phyloP scores from a whole-genome alignment of 2,113 vertebrate genomes.

The Festucalex cinctus region DNA sequence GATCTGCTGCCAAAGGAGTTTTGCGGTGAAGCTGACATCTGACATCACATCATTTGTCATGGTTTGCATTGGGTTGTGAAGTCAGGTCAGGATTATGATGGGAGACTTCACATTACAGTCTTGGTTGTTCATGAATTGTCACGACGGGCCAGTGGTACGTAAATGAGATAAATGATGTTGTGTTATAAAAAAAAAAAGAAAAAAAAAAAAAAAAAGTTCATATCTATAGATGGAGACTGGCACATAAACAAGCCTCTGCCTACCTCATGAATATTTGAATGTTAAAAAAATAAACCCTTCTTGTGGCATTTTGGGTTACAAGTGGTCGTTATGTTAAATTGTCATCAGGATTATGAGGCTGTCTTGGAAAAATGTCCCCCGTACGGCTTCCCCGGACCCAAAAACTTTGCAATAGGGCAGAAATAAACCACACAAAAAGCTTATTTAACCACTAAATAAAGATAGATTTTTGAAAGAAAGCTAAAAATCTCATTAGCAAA shows the following conservation, averaged over 20 bases:
- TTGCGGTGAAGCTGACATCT: conserved; percentile 49
- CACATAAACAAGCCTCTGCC: not conserved
- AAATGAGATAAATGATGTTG: too few relatives aligned
- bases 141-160: not conserved
- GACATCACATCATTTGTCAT: conserved; percentile 48
- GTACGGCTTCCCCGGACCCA: too few relatives aligned
- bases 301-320: not conserved
- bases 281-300: not conserved
- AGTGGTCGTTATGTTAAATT: too few relatives aligned
- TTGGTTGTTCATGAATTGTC: not conserved
- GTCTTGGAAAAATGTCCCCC: too few relatives aligned
- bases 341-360: too few relatives aligned
- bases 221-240: not conserved
- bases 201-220: not conserved
- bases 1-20: conserved; percentile 38
- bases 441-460: too few relatives aligned
- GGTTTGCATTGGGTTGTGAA: conserved; percentile 55
- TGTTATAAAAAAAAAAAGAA: too few relatives aligned
- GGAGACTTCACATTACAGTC: conserved; percentile 14
- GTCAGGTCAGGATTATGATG: conserved; percentile 39
- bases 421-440: too few relatives aligned
- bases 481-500: too few relatives aligned
- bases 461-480: too few relatives aligned
- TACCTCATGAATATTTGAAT: not conserved
- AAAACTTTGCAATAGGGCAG: too few relatives aligned